phyloP scores from a whole-genome alignment of 2,797 vertebrate species.

The Leuciscus waleckii region DNA sequence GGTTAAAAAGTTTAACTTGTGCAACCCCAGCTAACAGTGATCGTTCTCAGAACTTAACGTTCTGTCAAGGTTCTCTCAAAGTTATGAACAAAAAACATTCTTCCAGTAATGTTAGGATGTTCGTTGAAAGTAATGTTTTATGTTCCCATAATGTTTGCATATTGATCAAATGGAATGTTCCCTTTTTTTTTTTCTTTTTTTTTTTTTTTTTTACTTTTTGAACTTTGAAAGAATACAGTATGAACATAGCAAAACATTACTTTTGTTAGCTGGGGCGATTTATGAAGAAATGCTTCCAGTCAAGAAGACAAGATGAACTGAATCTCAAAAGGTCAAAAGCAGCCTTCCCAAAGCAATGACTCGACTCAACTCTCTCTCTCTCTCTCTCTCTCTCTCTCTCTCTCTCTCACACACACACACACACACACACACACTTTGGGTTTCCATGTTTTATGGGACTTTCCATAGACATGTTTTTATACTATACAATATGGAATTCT shows the following conservation, averaged over 20 bases:
- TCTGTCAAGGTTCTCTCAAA: neutral
- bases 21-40: neutral
- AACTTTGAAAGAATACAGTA: neutral
- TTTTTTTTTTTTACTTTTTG: too few species aligned
- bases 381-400: too few species aligned
- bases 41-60: neutral
- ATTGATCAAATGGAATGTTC: neutral
- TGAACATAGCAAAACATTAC: neutral
- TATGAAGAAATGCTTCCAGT: neutral
- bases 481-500: too few species aligned
- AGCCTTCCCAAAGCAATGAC: constrained; percentile 37
- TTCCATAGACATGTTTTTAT: too few species aligned
- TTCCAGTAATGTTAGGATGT: neutral
- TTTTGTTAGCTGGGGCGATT: neutral
- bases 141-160: neutral
- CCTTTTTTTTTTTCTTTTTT: too few species aligned
- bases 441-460: too few species aligned
- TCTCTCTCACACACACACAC: too few species aligned
- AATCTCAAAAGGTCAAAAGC: constrained; percentile 40
- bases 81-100: neutral
- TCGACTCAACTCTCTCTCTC: neutral
- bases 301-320: neutral
- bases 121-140: neutral
- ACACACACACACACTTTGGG: too few species aligned
- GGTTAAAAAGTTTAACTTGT: neutral